These are phyloP conservation scores for Papilio xuthus DNA, from an alignment of 1,140 invertebrate genomes.

Conservation along the genomic window DNA sequence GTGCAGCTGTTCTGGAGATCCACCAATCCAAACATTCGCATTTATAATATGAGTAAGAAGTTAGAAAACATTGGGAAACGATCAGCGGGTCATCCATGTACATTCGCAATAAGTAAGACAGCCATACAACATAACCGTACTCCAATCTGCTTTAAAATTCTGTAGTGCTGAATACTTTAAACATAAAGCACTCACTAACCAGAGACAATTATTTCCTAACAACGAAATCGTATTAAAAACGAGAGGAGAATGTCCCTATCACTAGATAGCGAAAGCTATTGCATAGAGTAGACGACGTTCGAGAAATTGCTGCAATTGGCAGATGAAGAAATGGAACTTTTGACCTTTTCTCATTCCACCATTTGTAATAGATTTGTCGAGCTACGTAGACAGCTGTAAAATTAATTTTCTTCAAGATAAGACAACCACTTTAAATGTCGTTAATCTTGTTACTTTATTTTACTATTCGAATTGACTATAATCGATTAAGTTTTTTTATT, in stretches of 20 bases:
- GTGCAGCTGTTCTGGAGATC: no score
- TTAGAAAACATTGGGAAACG: no score
- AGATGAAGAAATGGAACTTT: constrained; percentile 2
- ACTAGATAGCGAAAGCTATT: not conserved
- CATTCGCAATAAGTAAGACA: no score
- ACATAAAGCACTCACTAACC: no score
- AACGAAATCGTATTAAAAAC: not conserved
- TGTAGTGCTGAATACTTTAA: no score
- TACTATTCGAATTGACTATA: not conserved
- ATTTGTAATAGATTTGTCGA: not conserved
- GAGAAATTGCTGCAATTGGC: not conserved
- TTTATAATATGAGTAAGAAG: no score
- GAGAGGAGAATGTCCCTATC: not conserved
- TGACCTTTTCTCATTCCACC: not conserved
- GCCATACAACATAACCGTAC: no score
- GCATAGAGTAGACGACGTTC: not conserved
- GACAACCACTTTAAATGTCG: not conserved
- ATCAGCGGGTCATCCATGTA: not conserved
- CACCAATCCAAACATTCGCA: no score
- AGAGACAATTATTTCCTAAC: no score
- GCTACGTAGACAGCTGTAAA: not conserved
- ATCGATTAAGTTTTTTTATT: not conserved
- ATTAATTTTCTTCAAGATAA: not conserved
- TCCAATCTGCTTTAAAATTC: not conserved
- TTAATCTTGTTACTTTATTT: not conserved